Base-by-base conservation (phyloP, 2,113 vertebrate species). In the Ceyx melanurus region DNA sequence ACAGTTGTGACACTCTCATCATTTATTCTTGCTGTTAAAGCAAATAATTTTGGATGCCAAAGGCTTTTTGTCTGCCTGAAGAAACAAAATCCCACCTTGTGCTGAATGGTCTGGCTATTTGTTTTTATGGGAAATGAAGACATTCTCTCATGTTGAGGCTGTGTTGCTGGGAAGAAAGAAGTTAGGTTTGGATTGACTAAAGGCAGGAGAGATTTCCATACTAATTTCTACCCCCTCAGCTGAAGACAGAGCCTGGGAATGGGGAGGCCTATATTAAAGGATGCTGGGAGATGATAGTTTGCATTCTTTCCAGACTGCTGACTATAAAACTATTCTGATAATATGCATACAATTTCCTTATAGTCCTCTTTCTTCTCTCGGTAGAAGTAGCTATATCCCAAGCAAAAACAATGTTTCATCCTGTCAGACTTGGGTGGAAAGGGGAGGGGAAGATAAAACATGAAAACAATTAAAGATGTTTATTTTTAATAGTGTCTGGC, bases 381-480 rank as follows among this genome's bases (percentile, higher is more conserved):
- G 86, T 68, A 94, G 86, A 73, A 95, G 80, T 62, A 95, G 82
- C n/a, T 73, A 25, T 82, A 84, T 73, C 70, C 43, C 70, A 82
- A 93, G 90, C 29, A 94, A 93, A 93, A 97, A 86, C 82, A 97
- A 95, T 92, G 76, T 85, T 96, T 94, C 92, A 96, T 96, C 95
- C 95, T 96, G 94, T 94, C 92, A 93, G 81, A 92, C 81, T 95
- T 57, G 67, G 81, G 86, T 93, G 93, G 89, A 93, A 94, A 95
- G 83, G 89, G 94, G 94, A 82, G 83, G 50, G 74, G 79, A 92
- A 65, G 64, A 88, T 68, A 95, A 96, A 95, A 94, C 82, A 93
- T 90, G 94, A 96, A 94, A 95, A 97, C 94, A 97, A 96, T 95
- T 96, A 93, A 95, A 92, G 92, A 92, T 93, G 97, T 96, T 97